Percentiles rank a stretch among this genome's conserved stretches.
phyloP scores from a whole-genome alignment of 1,140 invertebrate species.

The Pseudomyrmex concolor region DNA sequence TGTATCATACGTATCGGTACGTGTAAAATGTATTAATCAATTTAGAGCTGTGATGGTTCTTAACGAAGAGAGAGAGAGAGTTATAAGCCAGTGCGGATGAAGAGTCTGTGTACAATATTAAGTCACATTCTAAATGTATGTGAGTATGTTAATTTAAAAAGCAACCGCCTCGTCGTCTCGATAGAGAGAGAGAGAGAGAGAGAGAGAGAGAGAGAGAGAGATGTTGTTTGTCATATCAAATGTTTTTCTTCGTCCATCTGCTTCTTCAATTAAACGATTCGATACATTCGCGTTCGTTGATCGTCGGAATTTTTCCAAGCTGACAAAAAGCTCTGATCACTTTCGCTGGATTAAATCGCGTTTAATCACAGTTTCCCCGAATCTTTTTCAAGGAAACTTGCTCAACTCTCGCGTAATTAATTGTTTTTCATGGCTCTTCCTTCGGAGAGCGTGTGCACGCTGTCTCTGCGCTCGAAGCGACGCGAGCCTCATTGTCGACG shows the following conservation, averaged over 20 bases:
- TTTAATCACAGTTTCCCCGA: conserved; percentile 51
- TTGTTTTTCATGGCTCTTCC: conserved; percentile 36
- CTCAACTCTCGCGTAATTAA: conserved; percentile 55
- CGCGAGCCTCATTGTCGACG: conserved; percentile 32
- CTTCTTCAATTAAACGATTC: conserved; percentile 51
- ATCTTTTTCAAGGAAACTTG: conserved; percentile 53
- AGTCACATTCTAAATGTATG: conserved; percentile 26
- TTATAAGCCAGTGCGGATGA: conserved; percentile 23
- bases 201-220: not conserved
- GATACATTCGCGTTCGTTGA: conserved; percentile 6
- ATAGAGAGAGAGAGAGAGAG: no score
- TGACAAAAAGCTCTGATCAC: not conserved
- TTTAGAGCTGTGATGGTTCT: conserved; percentile 61
- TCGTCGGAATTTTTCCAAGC: conserved; percentile 6
- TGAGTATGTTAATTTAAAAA: conserved; percentile 37
- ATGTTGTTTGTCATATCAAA: conserved; percentile 6
- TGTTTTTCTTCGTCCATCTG: conserved; percentile 57
- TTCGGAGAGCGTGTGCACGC: conserved; percentile 47
- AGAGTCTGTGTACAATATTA: conserved; percentile 53
- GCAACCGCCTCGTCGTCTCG: conserved; percentile 11
- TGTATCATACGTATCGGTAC: conserved; percentile 53
- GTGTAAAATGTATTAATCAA: conserved; percentile 49
- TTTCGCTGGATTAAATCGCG: conserved; percentile 26
- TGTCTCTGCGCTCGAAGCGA: conserved; percentile 40
- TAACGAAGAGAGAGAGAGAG: conserved; percentile 10